Conservation (phyloP, 2,888 invertebrate genomes). For the Drosophila multiciliata region DNA sequence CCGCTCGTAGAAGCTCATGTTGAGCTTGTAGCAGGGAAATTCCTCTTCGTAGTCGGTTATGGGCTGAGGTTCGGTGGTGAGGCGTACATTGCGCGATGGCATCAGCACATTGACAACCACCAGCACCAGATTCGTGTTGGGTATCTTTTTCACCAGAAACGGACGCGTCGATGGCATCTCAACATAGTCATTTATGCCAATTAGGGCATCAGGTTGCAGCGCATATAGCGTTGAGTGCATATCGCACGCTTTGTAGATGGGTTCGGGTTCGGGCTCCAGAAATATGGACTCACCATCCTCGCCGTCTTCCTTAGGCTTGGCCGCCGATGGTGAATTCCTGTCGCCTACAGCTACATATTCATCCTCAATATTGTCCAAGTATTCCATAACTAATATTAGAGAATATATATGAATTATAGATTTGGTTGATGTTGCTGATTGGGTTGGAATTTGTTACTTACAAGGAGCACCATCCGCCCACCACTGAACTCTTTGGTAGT, state of each 20-base stretch:
- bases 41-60: slow-evolving; percentile 86
- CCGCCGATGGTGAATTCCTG: slow-evolving; percentile 52
- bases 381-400: slow-evolving; percentile 82
- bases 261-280: slow-evolving; percentile 79
- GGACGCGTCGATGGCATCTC: slow-evolving; percentile 86
- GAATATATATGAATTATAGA: background rate
- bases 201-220: slow-evolving; percentile 86
- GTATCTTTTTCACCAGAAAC: slow-evolving; percentile 90
- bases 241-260: slow-evolving; percentile 88
- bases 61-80: slow-evolving; percentile 86
- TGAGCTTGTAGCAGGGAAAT: slow-evolving; percentile 91
- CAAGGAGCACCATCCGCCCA: slow-evolving; percentile 84
- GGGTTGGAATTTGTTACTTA: slow-evolving; percentile 53
- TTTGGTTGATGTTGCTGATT: background rate
- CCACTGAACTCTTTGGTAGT: slow-evolving; percentile 80
- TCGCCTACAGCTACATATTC: slow-evolving; percentile 85
- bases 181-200: slow-evolving; percentile 85
- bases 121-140: slow-evolving; percentile 91
- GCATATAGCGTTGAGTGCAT: slow-evolving; percentile 89
- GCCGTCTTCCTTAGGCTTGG: slow-evolving; percentile 77
- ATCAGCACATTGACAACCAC: slow-evolving; percentile 88
- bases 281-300: slow-evolving; percentile 85
- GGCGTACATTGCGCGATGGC: slow-evolving; percentile 85
- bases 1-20: slow-evolving; percentile 89
- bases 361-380: slow-evolving; percentile 84